Percentiles rank a stretch among this genome's conserved stretches.
Conservation (phyloP, 2,888 invertebrate species). For the Caradrina clavipalpis region DNA sequence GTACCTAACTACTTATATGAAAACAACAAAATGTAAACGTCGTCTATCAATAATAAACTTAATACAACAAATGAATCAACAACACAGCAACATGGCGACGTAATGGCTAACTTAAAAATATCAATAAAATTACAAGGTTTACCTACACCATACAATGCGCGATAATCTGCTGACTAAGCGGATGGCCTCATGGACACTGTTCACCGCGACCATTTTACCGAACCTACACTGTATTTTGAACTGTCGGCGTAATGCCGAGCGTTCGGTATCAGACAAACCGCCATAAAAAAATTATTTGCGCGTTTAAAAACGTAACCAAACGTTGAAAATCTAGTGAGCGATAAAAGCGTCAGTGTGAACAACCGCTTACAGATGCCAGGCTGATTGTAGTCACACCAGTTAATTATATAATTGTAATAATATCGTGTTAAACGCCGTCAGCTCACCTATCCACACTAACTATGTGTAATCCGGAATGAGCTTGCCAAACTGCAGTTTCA, state of each 20-base stretch:
- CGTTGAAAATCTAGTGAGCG: no score
- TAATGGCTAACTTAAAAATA: conserved; percentile 29
- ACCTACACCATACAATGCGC: conserved; percentile 15
- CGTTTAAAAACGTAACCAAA: no score
- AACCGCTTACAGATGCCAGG: no score
- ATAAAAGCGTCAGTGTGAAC: no score
- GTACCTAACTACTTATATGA: conserved; percentile 16
- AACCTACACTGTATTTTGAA: no score
- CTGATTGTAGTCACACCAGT: no score
- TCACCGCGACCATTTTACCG: no score
- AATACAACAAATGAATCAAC: conserved; percentile 57
- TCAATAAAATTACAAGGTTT: neutral
- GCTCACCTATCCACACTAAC: neutral
- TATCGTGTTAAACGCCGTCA: neutral
- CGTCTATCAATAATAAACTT: conserved; percentile 58
- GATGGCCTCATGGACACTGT: neutral
- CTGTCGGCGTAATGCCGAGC: no score
- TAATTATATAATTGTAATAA: neutral
- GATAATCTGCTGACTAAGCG: neutral
- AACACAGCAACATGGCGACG: conserved; percentile 34
- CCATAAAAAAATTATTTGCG: no score
- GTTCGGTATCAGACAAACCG: no score
- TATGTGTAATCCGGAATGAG: neutral
- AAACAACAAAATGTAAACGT: conserved; percentile 44
- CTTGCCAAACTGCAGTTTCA: conserved; percentile 12